phyloP scores from a whole-genome alignment of 1,140 invertebrate species.

The Bombus picipes region DNA sequence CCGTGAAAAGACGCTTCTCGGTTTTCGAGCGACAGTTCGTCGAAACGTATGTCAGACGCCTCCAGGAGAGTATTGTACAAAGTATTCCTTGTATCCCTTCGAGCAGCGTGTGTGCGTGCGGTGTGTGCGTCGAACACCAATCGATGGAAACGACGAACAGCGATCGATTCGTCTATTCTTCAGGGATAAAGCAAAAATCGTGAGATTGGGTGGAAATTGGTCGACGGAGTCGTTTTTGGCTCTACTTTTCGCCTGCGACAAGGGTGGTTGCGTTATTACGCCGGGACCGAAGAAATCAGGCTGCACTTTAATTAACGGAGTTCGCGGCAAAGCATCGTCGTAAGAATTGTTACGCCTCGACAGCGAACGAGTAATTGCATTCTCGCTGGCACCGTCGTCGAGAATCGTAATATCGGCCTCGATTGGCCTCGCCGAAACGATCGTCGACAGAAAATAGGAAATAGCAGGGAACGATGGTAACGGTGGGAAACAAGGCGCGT shows the following conservation, averaged over 20 bases:
- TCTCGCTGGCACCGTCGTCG: constrained; percentile 7
- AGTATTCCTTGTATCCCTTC: constrained; percentile 58
- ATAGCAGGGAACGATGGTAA: too few relatives aligned
- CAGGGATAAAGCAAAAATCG: background rate
- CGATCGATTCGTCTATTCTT: background rate
- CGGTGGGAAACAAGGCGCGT: background rate
- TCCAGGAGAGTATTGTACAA: constrained; percentile 67
- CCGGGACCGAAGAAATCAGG: constrained; percentile 26
- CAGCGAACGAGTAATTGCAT: constrained; percentile 38
- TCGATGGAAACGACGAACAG: constrained; percentile 33
- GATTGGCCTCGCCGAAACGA: constrained; percentile 18
- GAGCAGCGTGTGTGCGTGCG: background rate
- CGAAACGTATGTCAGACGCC: constrained; percentile 50
- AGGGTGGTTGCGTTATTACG: constrained; percentile 29
- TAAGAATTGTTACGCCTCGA: constrained; percentile 19
- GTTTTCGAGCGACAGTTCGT: constrained; percentile 49
- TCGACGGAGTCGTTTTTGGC: background rate
- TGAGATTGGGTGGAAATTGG: constrained; percentile 19
- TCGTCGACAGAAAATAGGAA: background rate
- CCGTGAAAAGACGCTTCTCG: constrained; percentile 45
- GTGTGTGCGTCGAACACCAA: constrained; percentile 26
- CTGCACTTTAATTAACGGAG: constrained; percentile 58
- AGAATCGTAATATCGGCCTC: constrained; percentile 21
- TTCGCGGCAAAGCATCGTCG: constrained; percentile 23
- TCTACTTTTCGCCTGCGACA: background rate